Evolutionary conservation across 1,140 invertebrate genomes (phyloP).

Genomic region (Drosophila navojoa): DNA sequence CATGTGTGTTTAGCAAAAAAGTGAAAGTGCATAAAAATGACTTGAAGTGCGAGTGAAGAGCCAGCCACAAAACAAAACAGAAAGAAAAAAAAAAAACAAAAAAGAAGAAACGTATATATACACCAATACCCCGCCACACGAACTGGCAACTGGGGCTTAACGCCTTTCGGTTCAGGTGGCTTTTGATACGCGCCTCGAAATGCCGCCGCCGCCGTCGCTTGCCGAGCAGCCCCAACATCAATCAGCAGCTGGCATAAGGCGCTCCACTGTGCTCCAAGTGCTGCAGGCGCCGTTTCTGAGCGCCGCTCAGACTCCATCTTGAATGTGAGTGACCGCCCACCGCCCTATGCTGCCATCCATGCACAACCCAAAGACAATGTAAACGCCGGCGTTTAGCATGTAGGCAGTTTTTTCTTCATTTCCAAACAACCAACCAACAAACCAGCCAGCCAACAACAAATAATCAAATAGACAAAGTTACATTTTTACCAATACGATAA

Average conservation of each 20-base stretch:
- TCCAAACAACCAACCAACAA: constrained; percentile 64
- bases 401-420: constrained; percentile 76
- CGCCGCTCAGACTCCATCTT: constrained; percentile 65
- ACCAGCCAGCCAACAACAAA: constrained; percentile 82
- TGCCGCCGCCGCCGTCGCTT: constrained; percentile 30
- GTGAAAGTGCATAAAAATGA: constrained; percentile 74
- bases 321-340: constrained; percentile 44
- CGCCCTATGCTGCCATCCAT: constrained; percentile 20
- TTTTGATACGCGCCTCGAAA: constrained; percentile 30
- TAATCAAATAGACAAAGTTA: constrained; percentile 77
- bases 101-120: constrained; percentile 4
- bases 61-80: constrained; percentile 1
- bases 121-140: constrained; percentile 9
- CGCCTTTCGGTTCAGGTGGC: constrained; percentile 9
- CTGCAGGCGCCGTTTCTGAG: constrained; percentile 33
- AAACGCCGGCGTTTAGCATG: constrained; percentile 73
- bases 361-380: constrained; percentile 67
- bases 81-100: not conserved
- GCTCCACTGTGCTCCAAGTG: constrained; percentile 21
- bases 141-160: not conserved
- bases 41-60: constrained; percentile 64
- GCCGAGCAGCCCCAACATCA: constrained; percentile 12
- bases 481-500: constrained; percentile 70
- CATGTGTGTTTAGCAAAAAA: constrained; percentile 33
- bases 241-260: constrained; percentile 13